These are phyloP conservation scores for Ganaspis brasiliensis DNA, from an alignment of 2,888 invertebrate genomes.

Conservation along the genomic window DNA sequence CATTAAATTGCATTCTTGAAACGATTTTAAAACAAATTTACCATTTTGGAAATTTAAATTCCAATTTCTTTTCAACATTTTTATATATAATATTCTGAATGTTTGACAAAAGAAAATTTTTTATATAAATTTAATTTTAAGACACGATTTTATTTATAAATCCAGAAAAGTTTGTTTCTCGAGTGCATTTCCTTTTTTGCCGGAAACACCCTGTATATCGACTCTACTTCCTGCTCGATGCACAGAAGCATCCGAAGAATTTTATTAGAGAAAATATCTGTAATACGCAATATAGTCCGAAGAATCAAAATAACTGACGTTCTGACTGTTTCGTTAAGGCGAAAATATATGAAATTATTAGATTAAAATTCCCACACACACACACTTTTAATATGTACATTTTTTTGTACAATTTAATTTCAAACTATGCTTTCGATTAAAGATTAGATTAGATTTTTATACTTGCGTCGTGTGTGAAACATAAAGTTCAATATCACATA, in stretches of 20 bases:
- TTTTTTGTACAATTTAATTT: not conserved
- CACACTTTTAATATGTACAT: not conserved
- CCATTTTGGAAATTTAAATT: not conserved
- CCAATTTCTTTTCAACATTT: too few species aligned
- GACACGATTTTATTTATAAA: too few species aligned
- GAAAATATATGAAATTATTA: not conserved
- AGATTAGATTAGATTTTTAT: not conserved
- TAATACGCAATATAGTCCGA: slow-evolving; percentile 20
- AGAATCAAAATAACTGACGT: slow-evolving; percentile 20
- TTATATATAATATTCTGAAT: too few species aligned
- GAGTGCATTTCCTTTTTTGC: not conserved
- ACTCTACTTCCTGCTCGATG: slow-evolving; percentile 20
- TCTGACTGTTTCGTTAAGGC: not conserved
- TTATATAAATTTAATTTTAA: too few species aligned
- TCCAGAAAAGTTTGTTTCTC: not conserved
- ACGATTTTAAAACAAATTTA: too few species aligned
- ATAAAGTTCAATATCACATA: slow-evolving; percentile 12
- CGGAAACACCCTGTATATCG: slow-evolving; percentile 18
- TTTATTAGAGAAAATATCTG: slow-evolving; percentile 34
- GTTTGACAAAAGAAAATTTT: too few species aligned
- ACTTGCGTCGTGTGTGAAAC: not conserved
- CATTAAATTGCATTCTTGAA: too few species aligned
- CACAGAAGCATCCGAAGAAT: slow-evolving; percentile 24
- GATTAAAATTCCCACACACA: too few species aligned
- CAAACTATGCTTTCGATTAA: not conserved